A percentile compares a stretch with the other conserved stretches of the same genome.
Evolutionary conservation across 2,888 invertebrate species (phyloP).

Genomic region (Nomada hirtipes): DNA sequence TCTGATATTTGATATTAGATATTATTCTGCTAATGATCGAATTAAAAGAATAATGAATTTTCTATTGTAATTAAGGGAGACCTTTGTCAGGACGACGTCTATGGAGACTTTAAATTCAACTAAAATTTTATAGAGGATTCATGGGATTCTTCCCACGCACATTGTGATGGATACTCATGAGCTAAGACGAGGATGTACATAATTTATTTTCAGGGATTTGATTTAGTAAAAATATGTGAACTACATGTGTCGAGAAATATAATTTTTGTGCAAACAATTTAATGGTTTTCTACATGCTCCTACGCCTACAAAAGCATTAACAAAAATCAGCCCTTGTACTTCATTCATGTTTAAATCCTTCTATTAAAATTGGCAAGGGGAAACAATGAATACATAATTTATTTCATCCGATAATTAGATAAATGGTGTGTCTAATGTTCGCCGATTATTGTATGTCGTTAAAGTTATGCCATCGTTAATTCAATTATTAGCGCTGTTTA

Average conservation of each 20-base stretch:
- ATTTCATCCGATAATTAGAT: background rate
- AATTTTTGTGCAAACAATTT: slow-evolving; percentile 17
- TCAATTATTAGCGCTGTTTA: background rate
- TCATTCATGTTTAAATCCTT: background rate
- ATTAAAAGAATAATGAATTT: too few species aligned
- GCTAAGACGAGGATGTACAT: slow-evolving; percentile 16
- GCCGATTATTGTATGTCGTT: background rate
- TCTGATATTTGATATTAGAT: too few species aligned
- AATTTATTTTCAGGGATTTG: slow-evolving; percentile 40
- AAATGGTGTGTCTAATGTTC: background rate
- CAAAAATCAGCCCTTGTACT: background rate
- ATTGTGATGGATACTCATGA: slow-evolving; percentile 25
- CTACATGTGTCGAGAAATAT: background rate
- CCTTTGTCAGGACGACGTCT: slow-evolving; percentile 1
- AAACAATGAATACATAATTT: background rate
- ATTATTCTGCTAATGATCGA: too few species aligned
- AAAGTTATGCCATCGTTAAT: background rate
- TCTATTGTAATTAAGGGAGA: background rate
- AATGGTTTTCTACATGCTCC: slow-evolving; percentile 26
- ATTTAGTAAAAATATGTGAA: slow-evolving; percentile 22
- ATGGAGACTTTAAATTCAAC: background rate
- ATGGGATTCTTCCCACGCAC: slow-evolving; percentile 16
- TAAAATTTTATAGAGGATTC: too few species aligned
- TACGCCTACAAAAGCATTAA: background rate
- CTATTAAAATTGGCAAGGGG: background rate